These are phyloP conservation scores for Pteruthius melanotis DNA, from an alignment of 2,113 vertebrate genomes.

Conservation along the genomic window DNA sequence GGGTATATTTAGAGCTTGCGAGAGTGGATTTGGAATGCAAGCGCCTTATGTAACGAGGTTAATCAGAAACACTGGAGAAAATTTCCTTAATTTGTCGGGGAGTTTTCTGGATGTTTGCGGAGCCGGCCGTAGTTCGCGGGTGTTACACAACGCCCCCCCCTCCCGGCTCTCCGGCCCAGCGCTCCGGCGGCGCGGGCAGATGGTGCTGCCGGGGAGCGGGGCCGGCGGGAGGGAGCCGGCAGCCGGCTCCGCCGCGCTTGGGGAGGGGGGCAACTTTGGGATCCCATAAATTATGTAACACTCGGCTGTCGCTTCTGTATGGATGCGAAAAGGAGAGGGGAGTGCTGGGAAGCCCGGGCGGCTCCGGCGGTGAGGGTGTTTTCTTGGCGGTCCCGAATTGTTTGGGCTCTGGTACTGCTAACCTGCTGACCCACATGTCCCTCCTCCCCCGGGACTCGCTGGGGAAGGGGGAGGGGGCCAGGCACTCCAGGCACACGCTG, in stretches of 20 bases:
- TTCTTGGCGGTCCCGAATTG: not conserved
- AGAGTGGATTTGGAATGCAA: conserved; percentile 90
- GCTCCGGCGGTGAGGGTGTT: not conserved
- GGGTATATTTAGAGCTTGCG: conserved; percentile 89
- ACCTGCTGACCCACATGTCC: conserved; percentile 72
- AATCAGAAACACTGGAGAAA: conserved; percentile 88
- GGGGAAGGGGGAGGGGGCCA: not conserved
- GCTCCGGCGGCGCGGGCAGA: conserved; percentile 11
- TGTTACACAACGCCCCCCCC: conserved; percentile 12
- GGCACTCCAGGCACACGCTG: not conserved
- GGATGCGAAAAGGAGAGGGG: not conserved
- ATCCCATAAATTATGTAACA: conserved; percentile 69
- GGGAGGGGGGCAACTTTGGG: conserved; percentile 44
- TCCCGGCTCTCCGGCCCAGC: not conserved
- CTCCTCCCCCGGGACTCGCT: not conserved
- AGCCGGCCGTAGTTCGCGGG: conserved; percentile 14
- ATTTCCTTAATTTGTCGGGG: conserved; percentile 69
- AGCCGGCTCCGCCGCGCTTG: not conserved
- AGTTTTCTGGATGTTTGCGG: conserved; percentile 32
- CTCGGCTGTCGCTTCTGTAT: not conserved
- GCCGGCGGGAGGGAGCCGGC: not conserved
- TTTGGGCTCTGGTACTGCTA: conserved; percentile 42
- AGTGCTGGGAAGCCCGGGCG: not conserved
- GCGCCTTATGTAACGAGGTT: conserved; percentile 97
- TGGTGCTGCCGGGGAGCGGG: conserved; percentile 4